phyloP scores from a whole-genome alignment of 2,113 vertebrate species.

The Xerus inauris region DNA sequence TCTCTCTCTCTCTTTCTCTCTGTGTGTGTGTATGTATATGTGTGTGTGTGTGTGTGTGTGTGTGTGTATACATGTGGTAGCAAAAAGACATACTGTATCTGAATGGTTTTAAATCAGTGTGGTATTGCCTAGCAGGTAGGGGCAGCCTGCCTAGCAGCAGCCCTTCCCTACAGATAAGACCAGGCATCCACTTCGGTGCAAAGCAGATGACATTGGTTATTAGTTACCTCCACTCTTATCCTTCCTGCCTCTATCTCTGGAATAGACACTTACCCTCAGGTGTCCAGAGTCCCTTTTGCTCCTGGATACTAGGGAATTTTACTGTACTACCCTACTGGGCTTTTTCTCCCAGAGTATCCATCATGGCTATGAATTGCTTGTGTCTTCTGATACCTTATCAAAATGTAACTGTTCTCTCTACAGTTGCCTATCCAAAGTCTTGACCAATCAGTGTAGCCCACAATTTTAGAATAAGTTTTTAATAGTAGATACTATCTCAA shows the following conservation, averaged over 20 bases:
- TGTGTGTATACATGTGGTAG: neutral
- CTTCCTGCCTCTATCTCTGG: too few species aligned
- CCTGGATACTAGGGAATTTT: neutral
- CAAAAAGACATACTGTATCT: constrained; percentile 28
- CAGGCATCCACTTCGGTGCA: neutral
- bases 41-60: neutral
- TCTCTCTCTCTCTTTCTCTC: neutral
- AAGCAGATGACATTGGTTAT: neutral
- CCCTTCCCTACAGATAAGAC: neutral
- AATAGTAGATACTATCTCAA: neutral
- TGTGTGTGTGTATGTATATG: too few species aligned
- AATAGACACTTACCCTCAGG: neutral
- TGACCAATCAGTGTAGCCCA: neutral
- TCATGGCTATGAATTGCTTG: neutral
- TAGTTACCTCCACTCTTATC: neutral
- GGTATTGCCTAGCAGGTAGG: neutral
- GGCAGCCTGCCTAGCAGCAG: neutral
- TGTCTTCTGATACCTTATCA: neutral
- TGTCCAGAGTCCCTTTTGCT: neutral
- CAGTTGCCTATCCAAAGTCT: neutral
- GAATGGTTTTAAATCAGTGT: constrained; percentile 8
- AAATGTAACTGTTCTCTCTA: neutral
- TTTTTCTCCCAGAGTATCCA: neutral
- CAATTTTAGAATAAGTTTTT: neutral
- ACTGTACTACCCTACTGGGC: neutral